These are phyloP conservation scores for Drosophila kanekoi DNA, from an alignment of 2,888 invertebrate species.

Conservation along the genomic window DNA sequence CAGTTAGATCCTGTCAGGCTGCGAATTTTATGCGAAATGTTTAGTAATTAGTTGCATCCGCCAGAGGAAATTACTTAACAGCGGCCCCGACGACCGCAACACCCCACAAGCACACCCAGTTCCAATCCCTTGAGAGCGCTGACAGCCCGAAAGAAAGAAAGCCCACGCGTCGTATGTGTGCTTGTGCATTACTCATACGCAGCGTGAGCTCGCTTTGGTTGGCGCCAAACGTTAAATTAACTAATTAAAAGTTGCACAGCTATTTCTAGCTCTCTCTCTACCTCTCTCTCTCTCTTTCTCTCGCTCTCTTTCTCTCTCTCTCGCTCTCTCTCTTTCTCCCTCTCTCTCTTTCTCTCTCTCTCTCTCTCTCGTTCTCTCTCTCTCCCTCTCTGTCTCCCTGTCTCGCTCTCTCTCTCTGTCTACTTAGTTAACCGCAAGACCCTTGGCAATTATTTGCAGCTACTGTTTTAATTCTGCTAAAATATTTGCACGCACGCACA, in stretches of 20 bases:
- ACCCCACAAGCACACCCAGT: conserved; percentile 38
- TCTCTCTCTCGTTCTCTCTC: too few relatives aligned
- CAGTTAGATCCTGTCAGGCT: conserved; percentile 77
- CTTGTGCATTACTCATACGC: conserved; percentile 70
- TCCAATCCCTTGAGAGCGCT: conserved; percentile 43
- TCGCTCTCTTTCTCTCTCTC: conserved; percentile 10
- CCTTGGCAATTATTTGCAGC: conserved; percentile 71
- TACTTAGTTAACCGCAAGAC: conserved; percentile 48
- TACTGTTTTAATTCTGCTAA: conserved; percentile 63
- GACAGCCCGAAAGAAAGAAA: conserved; percentile 66
- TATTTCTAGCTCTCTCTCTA: conserved; percentile 17
- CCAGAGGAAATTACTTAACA: conserved; percentile 76
- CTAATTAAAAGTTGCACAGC: conserved; percentile 76
- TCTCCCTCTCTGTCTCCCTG: too few relatives aligned
- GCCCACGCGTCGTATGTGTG: conserved; percentile 31
- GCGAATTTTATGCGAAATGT: conserved; percentile 78
- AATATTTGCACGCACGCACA: conserved; percentile 55
- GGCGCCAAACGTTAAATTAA: conserved; percentile 75
- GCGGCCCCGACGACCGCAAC: conserved; percentile 49
- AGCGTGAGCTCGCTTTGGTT: conserved; percentile 50
- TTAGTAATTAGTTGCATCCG: conserved; percentile 81
- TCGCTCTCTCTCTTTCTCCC: conserved; percentile 12
- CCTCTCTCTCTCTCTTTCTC: conserved; percentile 4
- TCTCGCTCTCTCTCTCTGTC: conserved; percentile 6
- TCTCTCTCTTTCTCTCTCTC: conserved; percentile 5